Evolutionary conservation across 2,113 vertebrate genomes (phyloP), one percentile per base, ranked within the genome.

Genomic region (Pogonocichla stellata): DNA sequence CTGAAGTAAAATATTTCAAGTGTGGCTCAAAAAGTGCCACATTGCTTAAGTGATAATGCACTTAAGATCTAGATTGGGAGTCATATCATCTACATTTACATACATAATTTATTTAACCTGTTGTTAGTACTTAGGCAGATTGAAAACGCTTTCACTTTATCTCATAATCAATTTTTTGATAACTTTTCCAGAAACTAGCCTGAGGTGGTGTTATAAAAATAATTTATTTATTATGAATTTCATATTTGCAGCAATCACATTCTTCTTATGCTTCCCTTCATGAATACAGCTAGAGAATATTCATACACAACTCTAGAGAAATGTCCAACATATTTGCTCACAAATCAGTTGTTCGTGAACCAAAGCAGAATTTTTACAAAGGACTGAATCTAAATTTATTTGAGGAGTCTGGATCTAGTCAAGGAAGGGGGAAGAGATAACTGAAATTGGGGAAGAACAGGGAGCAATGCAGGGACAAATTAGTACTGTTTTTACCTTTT

Each of bases 1-100:
- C 25, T 62, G 31, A 74, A 67, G 31, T 71, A 74, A 65, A 88
- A n/a, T 91, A 50, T 65, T 86, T 90, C 34, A 85, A 64, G 17
- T 43, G 16, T 77, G 47, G 20, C 26, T 93, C 48, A 78, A 74
- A 66, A 92, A 50, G 47, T 73, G 56, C n/a, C 31, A 36, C 23
- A 6, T 56, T 25, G 8, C 45, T 77, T 81, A 56, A 69, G 19
- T 26, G 15, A 50, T 67, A 79, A 61, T 28, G 31, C 33, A 38
- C 18, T 62, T 56, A 20, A 12, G 6, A 57, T 64, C 28, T 42
- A 67, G 48, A 65, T 0, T 43, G 15, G 13, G 42, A 26, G 9
- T 54, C 10, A 31, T 40, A 56, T 3, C 33, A 7, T 16, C 19
- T 89, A 23, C 8, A 19, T 80, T 83, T 86, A 40, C 16, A 19